Evolutionary conservation across 1,140 invertebrate genomes (phyloP), one percentile per base, ranked within the genome.

Genomic region (Caerostris darwini): DNA sequence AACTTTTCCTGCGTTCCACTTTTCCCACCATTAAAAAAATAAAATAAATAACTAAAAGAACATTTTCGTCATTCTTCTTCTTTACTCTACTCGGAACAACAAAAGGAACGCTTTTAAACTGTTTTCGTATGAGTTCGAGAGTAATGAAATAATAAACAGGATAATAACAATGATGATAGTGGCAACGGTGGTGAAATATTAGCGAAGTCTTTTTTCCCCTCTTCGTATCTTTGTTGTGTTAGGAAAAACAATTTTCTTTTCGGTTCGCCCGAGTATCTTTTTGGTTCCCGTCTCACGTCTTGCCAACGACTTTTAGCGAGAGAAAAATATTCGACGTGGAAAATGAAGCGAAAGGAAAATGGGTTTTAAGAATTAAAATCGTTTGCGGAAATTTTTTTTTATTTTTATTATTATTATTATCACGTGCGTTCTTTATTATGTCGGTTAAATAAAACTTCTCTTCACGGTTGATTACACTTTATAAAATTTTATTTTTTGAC

Each of bases 81-180:
- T 7, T 54, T 61, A 64, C 58, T 64, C 53, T 34, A 19, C 14
- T 10, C 64, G 4, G 64, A 53, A 69, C 87, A 71, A 89, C 64
- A 88, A 69, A 88, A 69, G 69, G 87, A 69, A 17, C 87, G 87
- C 64, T 89, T 89, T 89, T 54, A 89, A 89, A 67, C 61, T 89
- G 50, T 89, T 89, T 89, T 89, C 50, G 34, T 64, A 77, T 58
- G 12, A 64, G 34, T 50, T 54, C 19, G 69, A 59, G 90, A 92
- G 77, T 92, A 92, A 92, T 92, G 90, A 92, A 92, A 92, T 92
- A 92, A 92, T 92, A 81, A 92, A 92, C 77, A 92, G 34, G 14
- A 83, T 83, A 92, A 92, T 92, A 92, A 92, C 77, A 92, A 92
- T 92, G 71, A 77, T 77, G 71, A 77, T 77, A 77, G 71, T 77